Base-by-base conservation (phyloP, 2,797 vertebrate species). In the Sebastes oblongus region DNA sequence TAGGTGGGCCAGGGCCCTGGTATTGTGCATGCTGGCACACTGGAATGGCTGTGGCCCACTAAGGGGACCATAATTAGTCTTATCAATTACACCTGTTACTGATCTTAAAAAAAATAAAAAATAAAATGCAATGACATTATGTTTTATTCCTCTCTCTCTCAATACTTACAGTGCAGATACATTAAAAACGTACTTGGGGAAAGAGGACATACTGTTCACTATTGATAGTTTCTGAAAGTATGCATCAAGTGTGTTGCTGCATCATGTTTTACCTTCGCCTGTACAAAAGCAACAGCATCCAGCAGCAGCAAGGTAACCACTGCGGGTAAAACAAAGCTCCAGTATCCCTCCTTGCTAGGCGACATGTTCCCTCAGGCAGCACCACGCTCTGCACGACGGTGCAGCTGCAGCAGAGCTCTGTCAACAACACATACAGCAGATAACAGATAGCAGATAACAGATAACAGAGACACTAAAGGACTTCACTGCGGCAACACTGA, bases 201-300 rank as follows among this genome's bases (percentile, higher is more conserved):
- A 64, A 29, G 1, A 24, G 29, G n/a, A 42, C 75, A 64, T 14
- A 2, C 2, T 24, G n/a, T 2, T 36, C 27, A 64, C 2, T 30
- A 20, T 14, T 46, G 8, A 27, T 0, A 1, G 39, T 72, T 69
- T 32, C 0, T 50, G 25, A 55, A 22, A 22, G 32, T 4, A 8
- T 56, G 25, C 4, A n/a, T 25, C 30, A 59, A 8, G 12, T 29
- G 59, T 8, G 7, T 0, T 7, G 9, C 30, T 10, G 12, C 25
- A 7, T 10, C 25, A 7, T 10, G 1, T 30, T 34, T 81, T 91
- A 95, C 95, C 94, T 95, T 95, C 6, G 93, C 93, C 20, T 93
- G 78, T 1, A 76, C 84, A 58, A 81, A 52, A 74, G 32, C 69
- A 16, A 50, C 81, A 27, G 77, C 58, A 60, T 94, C 89, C 85